phyloP scores from a whole-genome alignment of 2,113 vertebrate genomes.

The Boulengeromyrus knoepffleri region DNA sequence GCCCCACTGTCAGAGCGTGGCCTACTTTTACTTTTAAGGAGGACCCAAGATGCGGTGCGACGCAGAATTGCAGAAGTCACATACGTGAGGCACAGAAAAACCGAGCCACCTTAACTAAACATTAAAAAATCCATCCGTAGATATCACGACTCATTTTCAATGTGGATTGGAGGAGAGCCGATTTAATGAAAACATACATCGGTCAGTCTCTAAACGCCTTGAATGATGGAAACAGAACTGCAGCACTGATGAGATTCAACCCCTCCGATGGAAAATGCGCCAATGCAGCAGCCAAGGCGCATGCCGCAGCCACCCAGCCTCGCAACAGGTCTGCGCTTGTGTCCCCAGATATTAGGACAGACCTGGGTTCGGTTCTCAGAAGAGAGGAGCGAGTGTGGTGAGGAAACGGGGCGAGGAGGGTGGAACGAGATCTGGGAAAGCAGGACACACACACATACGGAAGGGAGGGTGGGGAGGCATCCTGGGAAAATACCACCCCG shows the following conservation, averaged over 20 bases:
- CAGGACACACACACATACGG: neutral
- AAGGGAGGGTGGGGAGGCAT: neutral
- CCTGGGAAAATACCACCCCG: neutral
- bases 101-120: neutral
- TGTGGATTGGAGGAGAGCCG: neutral
- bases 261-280: neutral
- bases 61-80: neutral
- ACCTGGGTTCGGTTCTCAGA: neutral
- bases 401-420: neutral
- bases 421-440: neutral
- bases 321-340: neutral
- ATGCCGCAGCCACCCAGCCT: neutral
- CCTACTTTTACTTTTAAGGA: slow-evolving; percentile 1
- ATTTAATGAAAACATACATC: neutral
- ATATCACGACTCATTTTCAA: neutral
- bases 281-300: neutral
- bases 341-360: neutral
- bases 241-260: neutral
- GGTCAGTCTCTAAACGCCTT: neutral
- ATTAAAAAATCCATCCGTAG: neutral
- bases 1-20: neutral
- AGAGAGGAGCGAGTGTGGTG: neutral
- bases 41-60: neutral
- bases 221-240: neutral
- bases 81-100: neutral